Evolutionary conservation across 2,113 vertebrate genomes (phyloP).

Genomic region (Petrocephalus microphthalmus): DNA sequence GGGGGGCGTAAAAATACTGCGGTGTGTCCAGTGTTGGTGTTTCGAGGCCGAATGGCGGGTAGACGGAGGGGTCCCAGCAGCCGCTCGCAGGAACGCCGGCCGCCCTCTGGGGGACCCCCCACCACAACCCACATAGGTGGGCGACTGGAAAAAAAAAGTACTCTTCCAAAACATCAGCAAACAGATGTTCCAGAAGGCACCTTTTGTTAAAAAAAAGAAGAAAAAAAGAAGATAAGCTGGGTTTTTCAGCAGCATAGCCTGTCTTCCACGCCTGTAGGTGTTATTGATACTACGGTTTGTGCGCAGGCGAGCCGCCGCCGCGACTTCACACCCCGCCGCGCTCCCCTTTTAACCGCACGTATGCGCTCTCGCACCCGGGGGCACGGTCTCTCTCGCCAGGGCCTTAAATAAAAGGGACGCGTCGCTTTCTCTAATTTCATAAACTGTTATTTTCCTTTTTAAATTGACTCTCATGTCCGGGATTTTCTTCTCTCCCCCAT

Average conservation of each 20-base stretch:
- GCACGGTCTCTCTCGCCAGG: not conserved
- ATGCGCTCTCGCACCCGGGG: conserved; percentile 19
- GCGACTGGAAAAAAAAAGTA: not conserved
- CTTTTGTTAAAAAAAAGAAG: conserved; percentile 32
- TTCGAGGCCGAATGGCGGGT: not conserved
- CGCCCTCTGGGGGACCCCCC: not conserved
- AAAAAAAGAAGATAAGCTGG: conserved; percentile 25
- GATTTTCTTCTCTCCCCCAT: not conserved
- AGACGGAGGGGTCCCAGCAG: not conserved
- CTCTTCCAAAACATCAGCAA: conserved; percentile 57
- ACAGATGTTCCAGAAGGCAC: conserved; percentile 49
- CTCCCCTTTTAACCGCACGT: not conserved
- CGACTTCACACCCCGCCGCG: conserved; percentile 53
- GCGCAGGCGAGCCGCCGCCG: conserved; percentile 68
- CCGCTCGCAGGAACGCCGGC: not conserved
- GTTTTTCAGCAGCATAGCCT: conserved; percentile 36
- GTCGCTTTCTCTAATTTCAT: conserved; percentile 33
- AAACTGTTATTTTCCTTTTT: not conserved
- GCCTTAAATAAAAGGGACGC: conserved; percentile 17
- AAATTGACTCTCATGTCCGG: not conserved
- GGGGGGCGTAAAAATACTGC: not conserved
- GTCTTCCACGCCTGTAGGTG: conserved; percentile 70
- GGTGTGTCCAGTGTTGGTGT: not conserved
- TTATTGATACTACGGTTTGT: conserved; percentile 65
- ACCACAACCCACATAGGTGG: not conserved